Evolutionary conservation across 2,113 vertebrate species (phyloP).

Genomic region (Trematocara variabile): DNA sequence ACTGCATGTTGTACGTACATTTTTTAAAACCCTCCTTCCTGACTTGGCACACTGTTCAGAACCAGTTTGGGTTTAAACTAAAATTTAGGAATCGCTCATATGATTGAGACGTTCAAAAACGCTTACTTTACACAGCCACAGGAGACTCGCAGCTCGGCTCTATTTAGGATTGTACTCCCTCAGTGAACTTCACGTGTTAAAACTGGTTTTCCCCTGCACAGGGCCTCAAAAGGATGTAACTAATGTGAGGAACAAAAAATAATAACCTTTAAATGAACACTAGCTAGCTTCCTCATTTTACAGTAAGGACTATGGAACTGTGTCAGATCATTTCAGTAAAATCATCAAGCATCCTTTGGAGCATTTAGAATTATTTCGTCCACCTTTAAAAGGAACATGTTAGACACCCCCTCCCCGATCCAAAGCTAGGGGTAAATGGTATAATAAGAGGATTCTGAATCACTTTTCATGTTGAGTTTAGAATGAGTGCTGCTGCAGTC

Average conservation of each 20-base stretch:
- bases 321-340: not conserved
- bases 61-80: not conserved
- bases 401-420: not conserved
- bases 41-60: not conserved
- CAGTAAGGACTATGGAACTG: not conserved
- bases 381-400: not conserved
- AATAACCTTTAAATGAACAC: not conserved
- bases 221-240: not conserved
- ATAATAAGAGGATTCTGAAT: conserved; percentile 22
- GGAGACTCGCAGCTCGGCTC: not conserved
- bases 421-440: not conserved
- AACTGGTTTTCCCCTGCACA: not conserved
- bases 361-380: not conserved
- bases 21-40: not conserved
- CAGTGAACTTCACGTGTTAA: not conserved
- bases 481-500: not conserved
- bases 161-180: not conserved
- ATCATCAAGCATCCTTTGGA: not conserved
- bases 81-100: not conserved
- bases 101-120: not conserved
- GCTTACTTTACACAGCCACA: not conserved
- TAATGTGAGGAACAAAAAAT: not conserved
- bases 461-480: conserved; percentile 9
- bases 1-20: not conserved
- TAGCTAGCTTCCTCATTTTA: not conserved